Evolutionary conservation across 1,140 invertebrate genomes (phyloP).

Genomic region (Ectropis grisescens): DNA sequence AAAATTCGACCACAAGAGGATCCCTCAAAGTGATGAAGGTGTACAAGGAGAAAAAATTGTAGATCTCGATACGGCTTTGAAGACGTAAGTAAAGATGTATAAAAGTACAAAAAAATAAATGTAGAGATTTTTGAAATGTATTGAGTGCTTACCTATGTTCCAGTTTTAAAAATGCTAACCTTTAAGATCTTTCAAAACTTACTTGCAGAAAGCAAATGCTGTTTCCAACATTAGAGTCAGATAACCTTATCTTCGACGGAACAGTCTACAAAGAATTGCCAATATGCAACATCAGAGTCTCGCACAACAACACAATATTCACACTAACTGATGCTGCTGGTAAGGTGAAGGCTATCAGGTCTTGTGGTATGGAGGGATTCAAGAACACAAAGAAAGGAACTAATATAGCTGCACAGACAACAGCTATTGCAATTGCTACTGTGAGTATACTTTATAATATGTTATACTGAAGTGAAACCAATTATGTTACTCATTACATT

Average conservation of each 20-base stretch:
- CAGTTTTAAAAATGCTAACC: too few relatives aligned
- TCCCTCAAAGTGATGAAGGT: constrained; percentile 56
- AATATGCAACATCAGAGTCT: constrained; percentile 84
- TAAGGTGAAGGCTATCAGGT: constrained; percentile 71
- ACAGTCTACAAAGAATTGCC: constrained; percentile 84
- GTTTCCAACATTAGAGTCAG: constrained; percentile 82
- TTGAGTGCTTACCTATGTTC: too few relatives aligned
- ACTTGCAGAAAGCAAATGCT: constrained; percentile 76
- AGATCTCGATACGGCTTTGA: constrained; percentile 47
- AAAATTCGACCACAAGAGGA: constrained; percentile 50
- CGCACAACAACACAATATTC: constrained; percentile 91
- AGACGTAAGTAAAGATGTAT: constrained; percentile 29
- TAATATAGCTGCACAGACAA: constrained; percentile 95
- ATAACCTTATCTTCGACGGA: constrained; percentile 82
- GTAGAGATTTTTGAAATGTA: too few relatives aligned
- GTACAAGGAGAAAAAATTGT: constrained; percentile 57
- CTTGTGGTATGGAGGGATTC: constrained; percentile 93
- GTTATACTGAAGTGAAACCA: constrained; percentile 3
- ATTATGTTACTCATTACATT: too few relatives aligned
- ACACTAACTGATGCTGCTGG: constrained; percentile 79
- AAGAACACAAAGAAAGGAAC: constrained; percentile 96
- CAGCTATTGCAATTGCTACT: constrained; percentile 81
- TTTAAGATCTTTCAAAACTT: too few relatives aligned
- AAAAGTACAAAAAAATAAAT: too few relatives aligned
- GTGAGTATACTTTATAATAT: constrained; percentile 63